Base-by-base conservation (phyloP, 2,888 invertebrate species). In the Hypsopygia costalis region DNA sequence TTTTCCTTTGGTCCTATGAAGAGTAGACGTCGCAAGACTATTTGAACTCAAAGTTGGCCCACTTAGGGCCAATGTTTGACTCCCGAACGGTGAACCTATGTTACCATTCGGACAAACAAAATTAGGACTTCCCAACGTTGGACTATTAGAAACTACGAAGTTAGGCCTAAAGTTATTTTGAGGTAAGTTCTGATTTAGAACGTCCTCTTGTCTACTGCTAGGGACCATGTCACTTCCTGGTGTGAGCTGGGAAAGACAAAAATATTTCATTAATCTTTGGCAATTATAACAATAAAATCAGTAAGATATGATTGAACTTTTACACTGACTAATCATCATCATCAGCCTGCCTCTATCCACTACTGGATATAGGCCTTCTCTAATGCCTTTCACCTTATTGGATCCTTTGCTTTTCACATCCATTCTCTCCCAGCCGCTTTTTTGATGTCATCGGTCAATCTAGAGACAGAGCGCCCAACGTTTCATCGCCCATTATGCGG, bases 1-100 rank as follows among this genome's bases (percentile, higher is more conserved):
- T 83, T 76, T 91, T 47, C 70, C 91, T 86, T 80, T 91, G 74
- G 72, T 90, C 72, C 85, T 75, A 49, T 75, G 90, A 49, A 88
- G 60, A 34, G 82, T 89, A 41, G 75, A 90, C 20, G 86, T 86
- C 1, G 85, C 79, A 1, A 88, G 58, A 45, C 87, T 88, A 6
- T 81, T 72, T 0, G 87, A 85, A 52, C 87, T 88, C 29, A 89
- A 66, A 29, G 87, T 88, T 21, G 89, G 81, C 11, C 87, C 87
- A 46, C 71, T 86, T 3, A 87, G 68, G 34, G 73, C 60, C 40
- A 80, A 51, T 7, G 70, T 77, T 50, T 83, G 86, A 55, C 87
- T 87, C 12, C 80, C 88, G 39, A 85, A 82, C 7, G 85, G 80
- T 6, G 86, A 81, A 35, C 70, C 73, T 8, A 79, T 43, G 46